Base-by-base conservation (phyloP, 2,113 vertebrate species). In the Spermophilus dauricus region DNA sequence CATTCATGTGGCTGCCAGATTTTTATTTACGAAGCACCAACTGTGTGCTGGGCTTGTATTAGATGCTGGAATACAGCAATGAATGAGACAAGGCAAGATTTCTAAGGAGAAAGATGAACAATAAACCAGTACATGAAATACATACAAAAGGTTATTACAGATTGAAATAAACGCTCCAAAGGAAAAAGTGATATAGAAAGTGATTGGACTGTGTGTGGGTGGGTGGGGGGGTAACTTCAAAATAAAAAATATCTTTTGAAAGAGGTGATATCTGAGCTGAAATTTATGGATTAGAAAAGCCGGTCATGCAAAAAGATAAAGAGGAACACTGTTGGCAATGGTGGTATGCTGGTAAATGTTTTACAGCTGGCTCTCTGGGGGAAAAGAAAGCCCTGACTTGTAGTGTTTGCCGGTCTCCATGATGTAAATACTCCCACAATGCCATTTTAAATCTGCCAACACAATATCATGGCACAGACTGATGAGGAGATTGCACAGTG, bases 361-460 rank as follows among this genome's bases (percentile, higher is more conserved):
- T 93, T 89, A 67, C 6, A 83, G 70, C 51, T 12, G 63, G 73
- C 34, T 97, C 84, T 89, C 69, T 53, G 26, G 56, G 94, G 88
- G 10, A 48, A 61, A 77, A 82, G 61, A 84, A 85, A 95, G 70
- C 37, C 84, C 81, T 42, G 58, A 51, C 77, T 93, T 63, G 34
- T 70, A 14, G 17, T 89, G 91, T 87, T 96, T 96, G 72, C 91
- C 86, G 82, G 83, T 95, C 70, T 92, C 73, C 88, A 39, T 78
- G 88, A 75, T 96, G 78, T 95, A 93, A 96, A 96, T 89, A 86
- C 53, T 88, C 84, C 89, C 84, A 69, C 32, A 16, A 1, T 84
- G 84, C 72, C 65, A 65, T 73, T 67, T 69, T 75, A 70, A 89
- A 84, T 67, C 89, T 94, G 75, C 75, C 93, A 73, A 51, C 18